Conservation (phyloP, 2,888 invertebrate genomes). For the Cheilosia pagana region DNA sequence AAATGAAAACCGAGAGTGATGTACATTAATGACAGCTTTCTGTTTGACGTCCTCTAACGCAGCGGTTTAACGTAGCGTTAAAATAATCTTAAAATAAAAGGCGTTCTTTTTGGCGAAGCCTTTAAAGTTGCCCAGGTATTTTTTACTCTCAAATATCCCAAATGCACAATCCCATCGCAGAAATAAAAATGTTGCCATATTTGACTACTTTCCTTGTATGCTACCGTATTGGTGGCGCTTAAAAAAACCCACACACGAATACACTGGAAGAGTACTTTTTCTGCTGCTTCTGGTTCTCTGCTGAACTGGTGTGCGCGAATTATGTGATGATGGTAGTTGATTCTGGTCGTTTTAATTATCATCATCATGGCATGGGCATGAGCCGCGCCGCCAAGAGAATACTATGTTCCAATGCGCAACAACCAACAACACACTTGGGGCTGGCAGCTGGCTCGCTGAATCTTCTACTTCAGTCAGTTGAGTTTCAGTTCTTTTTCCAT, state of each 20-base stretch:
- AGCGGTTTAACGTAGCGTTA: too few species aligned
- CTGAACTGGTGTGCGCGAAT: slow-evolving; percentile 53
- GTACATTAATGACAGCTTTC: too few species aligned
- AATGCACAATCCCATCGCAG: neutral
- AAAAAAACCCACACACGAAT: slow-evolving; percentile 47
- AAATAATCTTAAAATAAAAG: too few species aligned
- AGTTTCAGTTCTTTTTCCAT: slow-evolving; percentile 55
- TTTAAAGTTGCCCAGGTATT: too few species aligned
- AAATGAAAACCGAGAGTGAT: too few species aligned
- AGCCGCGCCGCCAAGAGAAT: slow-evolving; percentile 18
- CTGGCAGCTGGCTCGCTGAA: slow-evolving; percentile 8
- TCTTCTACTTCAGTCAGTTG: neutral
- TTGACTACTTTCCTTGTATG: neutral
- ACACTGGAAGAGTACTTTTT: slow-evolving; percentile 33
- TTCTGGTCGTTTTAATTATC: slow-evolving; percentile 31
- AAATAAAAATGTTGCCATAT: slow-evolving; percentile 3
- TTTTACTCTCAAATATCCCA: too few species aligned
- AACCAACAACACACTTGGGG: neutral
- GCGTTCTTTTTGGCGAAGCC: too few species aligned
- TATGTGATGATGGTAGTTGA: slow-evolving; percentile 11
- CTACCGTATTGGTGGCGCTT: slow-evolving; percentile 40
- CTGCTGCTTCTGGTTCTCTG: neutral
- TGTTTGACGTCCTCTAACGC: too few species aligned
- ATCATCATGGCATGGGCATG: neutral
- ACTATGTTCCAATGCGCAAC: neutral